Evolutionary conservation across 2,797 vertebrate genomes (phyloP).

Genomic region (Oreochromis mossambicus): DNA sequence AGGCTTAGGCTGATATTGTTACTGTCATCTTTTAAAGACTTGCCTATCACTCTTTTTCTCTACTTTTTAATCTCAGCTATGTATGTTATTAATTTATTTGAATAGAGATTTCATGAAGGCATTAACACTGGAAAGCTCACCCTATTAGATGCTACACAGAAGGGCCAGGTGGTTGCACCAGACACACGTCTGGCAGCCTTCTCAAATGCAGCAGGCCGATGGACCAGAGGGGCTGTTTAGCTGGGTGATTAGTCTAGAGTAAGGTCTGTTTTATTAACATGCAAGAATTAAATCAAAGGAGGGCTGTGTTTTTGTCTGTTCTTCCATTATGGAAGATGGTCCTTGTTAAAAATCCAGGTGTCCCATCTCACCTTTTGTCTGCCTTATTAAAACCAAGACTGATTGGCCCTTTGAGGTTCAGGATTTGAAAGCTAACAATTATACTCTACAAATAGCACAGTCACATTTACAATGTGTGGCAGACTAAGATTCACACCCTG

Average conservation of each 20-base stretch:
- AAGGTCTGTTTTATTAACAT: not conserved
- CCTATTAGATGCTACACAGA: not conserved
- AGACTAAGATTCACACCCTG: not conserved
- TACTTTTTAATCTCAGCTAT: not conserved
- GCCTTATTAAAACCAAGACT: not conserved
- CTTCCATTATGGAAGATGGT: not conserved
- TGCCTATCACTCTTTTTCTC: not conserved
- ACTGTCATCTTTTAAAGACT: not conserved
- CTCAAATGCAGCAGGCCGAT: conserved; percentile 2
- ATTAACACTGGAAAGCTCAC: not conserved
- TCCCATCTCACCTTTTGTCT: not conserved
- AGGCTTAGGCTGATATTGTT: not conserved
- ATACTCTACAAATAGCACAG: not conserved
- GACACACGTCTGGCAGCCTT: conserved; percentile 7
- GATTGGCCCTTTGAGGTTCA: not conserved
- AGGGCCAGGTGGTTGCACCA: not conserved
- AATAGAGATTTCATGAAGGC: not conserved
- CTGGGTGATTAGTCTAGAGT: not conserved
- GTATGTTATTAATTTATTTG: not conserved
- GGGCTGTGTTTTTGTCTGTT: not conserved
- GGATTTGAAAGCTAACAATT: not conserved
- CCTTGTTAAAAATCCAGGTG: not conserved
- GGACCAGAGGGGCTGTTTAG: not conserved
- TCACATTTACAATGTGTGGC: not conserved
- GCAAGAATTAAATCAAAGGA: not conserved